Base-by-base conservation (phyloP, 2,888 invertebrate species). In the Acleris cristana region DNA sequence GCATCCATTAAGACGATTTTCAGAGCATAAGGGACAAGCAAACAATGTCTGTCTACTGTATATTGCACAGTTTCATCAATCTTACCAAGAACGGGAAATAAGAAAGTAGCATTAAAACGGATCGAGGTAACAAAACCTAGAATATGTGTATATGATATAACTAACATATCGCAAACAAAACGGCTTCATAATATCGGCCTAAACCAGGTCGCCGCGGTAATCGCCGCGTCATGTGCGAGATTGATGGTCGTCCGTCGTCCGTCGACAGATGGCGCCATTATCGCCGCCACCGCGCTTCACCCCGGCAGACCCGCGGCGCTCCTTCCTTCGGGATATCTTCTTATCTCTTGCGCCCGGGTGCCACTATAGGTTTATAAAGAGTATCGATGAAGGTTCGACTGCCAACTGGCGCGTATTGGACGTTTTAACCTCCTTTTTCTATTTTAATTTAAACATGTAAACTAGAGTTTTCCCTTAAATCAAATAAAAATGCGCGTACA, bases 141-240 rank as follows among this genome's bases (percentile, higher is more conserved):
- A 34, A 10, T 34, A 10, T 26, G 1, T 23, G 23, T 23, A 26
- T 8, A 34, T 34, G 10, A 34, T 10, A 40, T 40, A 3, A 40
- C 34, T 14, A 1, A 14, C 40, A 12, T 21, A 10, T 12, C 21
- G 8, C 51, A 12, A 51, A 51, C 51, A 51, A 10, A 49, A 14
- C 52, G 14, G 10, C 23, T 14, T 21, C 14, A 14, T 12, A 26
- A 16, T 51, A 58, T 26, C 60, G 56, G 60, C 68, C 64, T 26
- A 54, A 21, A 19, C 16, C 71, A 71, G 73, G 64, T 54, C 57
- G 55, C 19, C 44, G 71, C 74, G 72, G 69, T 74, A 77, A 80
- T 71, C 65, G 82, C 78, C 69, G 73, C 74, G 79, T 77, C 81
- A 78, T 75, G 75, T 75, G 79, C 74, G 73, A 74, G 81, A 81